Conservation (phyloP, 2,797 vertebrate species). For the Crenichthys baileyi region DNA sequence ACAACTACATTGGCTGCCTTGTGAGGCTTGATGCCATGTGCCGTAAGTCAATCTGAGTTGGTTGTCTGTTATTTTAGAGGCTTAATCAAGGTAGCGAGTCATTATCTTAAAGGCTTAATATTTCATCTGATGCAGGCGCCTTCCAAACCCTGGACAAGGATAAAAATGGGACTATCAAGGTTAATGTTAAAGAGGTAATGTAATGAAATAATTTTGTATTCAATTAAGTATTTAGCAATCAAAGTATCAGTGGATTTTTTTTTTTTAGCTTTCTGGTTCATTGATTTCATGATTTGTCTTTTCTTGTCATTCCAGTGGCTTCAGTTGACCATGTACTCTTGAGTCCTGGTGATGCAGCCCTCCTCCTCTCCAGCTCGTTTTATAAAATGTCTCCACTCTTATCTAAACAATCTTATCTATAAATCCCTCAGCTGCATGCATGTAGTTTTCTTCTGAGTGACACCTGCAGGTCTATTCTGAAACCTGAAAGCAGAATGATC, state of each 20-base stretch:
- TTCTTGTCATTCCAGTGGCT: constrained; percentile 85
- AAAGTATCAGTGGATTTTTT: neutral
- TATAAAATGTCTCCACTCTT: constrained; percentile 46
- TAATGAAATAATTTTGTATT: too few species aligned
- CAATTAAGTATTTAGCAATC: neutral
- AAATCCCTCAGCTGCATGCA: constrained; percentile 23
- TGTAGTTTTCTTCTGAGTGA: neutral
- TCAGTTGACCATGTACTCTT: constrained; percentile 96
- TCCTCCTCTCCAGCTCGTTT: constrained; percentile 15
- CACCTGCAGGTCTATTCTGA: neutral
- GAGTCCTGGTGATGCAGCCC: constrained; percentile 49
- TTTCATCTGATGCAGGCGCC: constrained; percentile 75
- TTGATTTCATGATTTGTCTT: neutral
- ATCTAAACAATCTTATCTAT: constrained; percentile 21
- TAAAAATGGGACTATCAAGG: constrained; percentile 83
- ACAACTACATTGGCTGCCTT: constrained; percentile 93
- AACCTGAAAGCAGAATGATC: constrained; percentile 23
- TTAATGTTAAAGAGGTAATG: constrained; percentile 90
- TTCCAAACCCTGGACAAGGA: constrained; percentile 90
- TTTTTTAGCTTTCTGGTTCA: neutral
- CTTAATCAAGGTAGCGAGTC: constrained; percentile 6
- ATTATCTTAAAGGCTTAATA: neutral
- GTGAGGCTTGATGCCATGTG: constrained; percentile 97
- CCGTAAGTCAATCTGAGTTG: constrained; percentile 80
- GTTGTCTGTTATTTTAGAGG: neutral